Conservation (phyloP, 2,888 invertebrate genomes). For the Tetropium fuscum region DNA sequence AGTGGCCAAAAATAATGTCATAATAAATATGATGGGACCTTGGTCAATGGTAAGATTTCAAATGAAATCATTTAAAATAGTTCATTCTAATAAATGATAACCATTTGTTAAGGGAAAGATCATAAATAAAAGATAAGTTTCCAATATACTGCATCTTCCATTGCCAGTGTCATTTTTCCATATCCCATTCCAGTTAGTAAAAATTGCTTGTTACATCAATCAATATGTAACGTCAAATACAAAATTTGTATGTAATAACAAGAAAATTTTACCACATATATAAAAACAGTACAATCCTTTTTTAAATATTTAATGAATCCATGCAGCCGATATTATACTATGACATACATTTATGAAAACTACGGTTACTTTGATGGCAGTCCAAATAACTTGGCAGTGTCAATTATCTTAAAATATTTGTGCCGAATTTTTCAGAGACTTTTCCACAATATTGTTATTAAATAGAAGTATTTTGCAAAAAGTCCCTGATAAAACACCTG, state of each 20-base stretch:
- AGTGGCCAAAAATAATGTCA: no score
- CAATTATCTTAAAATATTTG: slow-evolving; percentile 43
- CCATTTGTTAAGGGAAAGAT: slow-evolving; percentile 24
- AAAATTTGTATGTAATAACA: slow-evolving; percentile 25
- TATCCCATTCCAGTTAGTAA: background rate
- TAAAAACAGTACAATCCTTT: slow-evolving; percentile 34
- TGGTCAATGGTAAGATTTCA: slow-evolving; percentile 37
- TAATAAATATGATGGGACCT: slow-evolving; percentile 11
- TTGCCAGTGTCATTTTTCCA: slow-evolving; percentile 9
- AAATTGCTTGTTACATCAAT: slow-evolving; percentile 22
- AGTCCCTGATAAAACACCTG: slow-evolving; percentile 37
- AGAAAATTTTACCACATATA: slow-evolving; percentile 27
- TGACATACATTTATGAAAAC: slow-evolving; percentile 52
- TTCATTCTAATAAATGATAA: slow-evolving; percentile 37
- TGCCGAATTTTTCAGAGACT: slow-evolving; percentile 47
- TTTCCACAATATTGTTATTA: slow-evolving; percentile 24
- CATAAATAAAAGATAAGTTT: slow-evolving; percentile 18
- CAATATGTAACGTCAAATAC: slow-evolving; percentile 16
- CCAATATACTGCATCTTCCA: slow-evolving; percentile 16
- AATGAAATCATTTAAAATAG: slow-evolving; percentile 41
- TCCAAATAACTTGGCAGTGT: slow-evolving; percentile 65
- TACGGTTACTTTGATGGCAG: slow-evolving; percentile 60
- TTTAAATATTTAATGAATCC: slow-evolving; percentile 44
- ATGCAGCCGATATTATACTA: slow-evolving; percentile 51
- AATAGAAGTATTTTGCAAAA: slow-evolving; percentile 29